These are phyloP conservation scores for Nasalis larvatus DNA, from an alignment of 2,113 vertebrate genomes.

Conservation along the genomic window DNA sequence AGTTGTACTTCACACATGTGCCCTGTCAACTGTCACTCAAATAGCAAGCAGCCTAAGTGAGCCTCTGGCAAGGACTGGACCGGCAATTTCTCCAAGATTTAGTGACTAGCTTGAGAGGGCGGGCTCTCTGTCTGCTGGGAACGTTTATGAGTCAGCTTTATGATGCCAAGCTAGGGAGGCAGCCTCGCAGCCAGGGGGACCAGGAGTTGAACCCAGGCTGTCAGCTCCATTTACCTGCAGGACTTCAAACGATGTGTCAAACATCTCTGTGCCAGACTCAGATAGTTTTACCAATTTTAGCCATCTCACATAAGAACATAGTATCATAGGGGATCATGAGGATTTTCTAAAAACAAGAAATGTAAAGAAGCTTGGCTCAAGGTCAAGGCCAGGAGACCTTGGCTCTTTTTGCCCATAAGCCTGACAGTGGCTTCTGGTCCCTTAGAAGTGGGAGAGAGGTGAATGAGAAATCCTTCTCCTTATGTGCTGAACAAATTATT, in stretches of 20 bases:
- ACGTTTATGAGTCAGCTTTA: not conserved
- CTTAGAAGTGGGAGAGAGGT: not conserved
- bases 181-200: no score
- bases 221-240: not conserved
- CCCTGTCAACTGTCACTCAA: rapidly evolving
- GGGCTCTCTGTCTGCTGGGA: not conserved
- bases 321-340: not conserved
- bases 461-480: not conserved
- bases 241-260: not conserved
- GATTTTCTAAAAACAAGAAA: not conserved
- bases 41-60: not conserved
- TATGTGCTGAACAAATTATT: not conserved
- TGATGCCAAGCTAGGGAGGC: no score
- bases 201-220: not conserved
- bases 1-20: not conserved
- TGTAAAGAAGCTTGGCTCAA: not conserved
- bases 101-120: not conserved
- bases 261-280: not conserved
- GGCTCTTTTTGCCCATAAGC: not conserved
- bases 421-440: not conserved
- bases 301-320: not conserved
- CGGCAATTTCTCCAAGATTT: no score
- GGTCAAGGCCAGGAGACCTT: not conserved
- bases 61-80: not conserved
- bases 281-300: not conserved